These are phyloP conservation scores for Sylvia borin DNA, from an alignment of 2,797 vertebrate species.

Conservation along the genomic window DNA sequence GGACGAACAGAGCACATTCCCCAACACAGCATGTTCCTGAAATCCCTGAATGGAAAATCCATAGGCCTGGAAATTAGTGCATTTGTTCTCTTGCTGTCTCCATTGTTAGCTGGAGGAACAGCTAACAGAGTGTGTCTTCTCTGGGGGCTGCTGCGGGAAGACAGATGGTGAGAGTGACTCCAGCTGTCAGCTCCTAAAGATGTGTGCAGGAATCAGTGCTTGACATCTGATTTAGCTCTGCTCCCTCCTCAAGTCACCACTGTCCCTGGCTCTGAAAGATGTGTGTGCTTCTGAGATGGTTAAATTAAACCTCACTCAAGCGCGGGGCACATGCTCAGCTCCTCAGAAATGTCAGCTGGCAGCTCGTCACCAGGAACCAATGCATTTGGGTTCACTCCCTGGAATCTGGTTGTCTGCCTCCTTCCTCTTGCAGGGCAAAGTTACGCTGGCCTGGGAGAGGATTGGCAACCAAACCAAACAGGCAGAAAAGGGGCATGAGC, in stretches of 20 bases:
- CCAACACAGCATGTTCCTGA: fast-evolving
- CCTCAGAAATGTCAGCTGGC: not conserved
- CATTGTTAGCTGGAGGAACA: not conserved
- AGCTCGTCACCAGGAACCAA: not conserved
- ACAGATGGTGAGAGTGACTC: conserved; percentile 37
- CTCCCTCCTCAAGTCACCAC: conserved; percentile 3
- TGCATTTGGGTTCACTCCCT: not conserved
- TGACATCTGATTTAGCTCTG: conserved; percentile 43
- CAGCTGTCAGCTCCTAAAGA: conserved; percentile 23
- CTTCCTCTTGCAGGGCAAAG: not conserved
- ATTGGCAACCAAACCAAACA: not conserved
- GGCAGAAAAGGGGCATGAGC: not conserved
- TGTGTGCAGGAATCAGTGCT: not conserved
- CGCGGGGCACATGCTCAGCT: not conserved
- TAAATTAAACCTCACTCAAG: not conserved
- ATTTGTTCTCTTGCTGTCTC: not conserved
- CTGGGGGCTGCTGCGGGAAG: not conserved
- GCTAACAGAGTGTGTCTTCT: not conserved
- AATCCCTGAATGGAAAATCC: conserved; percentile 39
- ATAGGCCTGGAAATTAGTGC: not conserved
- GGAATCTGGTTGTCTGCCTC: not conserved
- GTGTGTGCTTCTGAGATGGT: not conserved
- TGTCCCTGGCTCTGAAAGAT: not conserved
- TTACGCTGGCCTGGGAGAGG: not conserved
- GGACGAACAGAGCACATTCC: not conserved